Conservation (phyloP, 2,888 invertebrate species). For the Agrochola circellaris region DNA sequence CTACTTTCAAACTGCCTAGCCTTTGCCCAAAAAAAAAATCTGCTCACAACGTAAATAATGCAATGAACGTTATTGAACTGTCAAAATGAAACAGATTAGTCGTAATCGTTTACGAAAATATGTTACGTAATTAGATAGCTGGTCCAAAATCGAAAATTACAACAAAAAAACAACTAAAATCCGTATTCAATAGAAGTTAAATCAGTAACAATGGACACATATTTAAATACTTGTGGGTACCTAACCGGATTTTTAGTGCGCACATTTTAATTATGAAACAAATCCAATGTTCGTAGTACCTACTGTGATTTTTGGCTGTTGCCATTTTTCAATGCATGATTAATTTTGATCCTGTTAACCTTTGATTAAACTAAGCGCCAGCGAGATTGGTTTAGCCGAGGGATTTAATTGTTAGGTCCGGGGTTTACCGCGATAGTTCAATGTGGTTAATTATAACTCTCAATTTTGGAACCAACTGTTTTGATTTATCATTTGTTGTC, state of each 20-base stretch:
- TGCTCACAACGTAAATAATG: too few relatives aligned
- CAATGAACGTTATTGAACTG: too few relatives aligned
- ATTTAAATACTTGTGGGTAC: neutral
- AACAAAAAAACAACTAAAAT: too few relatives aligned
- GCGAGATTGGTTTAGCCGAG: slow-evolving; percentile 1
- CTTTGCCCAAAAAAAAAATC: too few relatives aligned
- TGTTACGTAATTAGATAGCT: too few relatives aligned
- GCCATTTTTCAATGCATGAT: slow-evolving; percentile 20
- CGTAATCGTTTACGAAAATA: too few relatives aligned
- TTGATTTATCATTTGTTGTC: slow-evolving; percentile 11
- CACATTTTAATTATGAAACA: slow-evolving; percentile 16
- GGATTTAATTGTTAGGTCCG: slow-evolving; percentile 34
- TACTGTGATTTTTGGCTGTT: slow-evolving; percentile 24
- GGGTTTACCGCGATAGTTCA: slow-evolving; percentile 8
- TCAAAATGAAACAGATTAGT: too few relatives aligned
- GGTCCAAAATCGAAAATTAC: too few relatives aligned
- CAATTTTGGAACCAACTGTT: slow-evolving; percentile 1
- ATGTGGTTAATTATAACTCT: slow-evolving; percentile 12
- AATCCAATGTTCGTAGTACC: slow-evolving; percentile 26
- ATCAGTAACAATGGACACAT: neutral
- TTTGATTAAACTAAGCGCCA: slow-evolving; percentile 30
- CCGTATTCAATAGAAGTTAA: neutral
- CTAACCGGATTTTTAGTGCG: slow-evolving; percentile 2
- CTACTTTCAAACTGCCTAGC: too few relatives aligned
- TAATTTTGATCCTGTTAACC: slow-evolving; percentile 32